Conservation (phyloP, 1,140 invertebrate species). For the Ganaspis sp. region DNA sequence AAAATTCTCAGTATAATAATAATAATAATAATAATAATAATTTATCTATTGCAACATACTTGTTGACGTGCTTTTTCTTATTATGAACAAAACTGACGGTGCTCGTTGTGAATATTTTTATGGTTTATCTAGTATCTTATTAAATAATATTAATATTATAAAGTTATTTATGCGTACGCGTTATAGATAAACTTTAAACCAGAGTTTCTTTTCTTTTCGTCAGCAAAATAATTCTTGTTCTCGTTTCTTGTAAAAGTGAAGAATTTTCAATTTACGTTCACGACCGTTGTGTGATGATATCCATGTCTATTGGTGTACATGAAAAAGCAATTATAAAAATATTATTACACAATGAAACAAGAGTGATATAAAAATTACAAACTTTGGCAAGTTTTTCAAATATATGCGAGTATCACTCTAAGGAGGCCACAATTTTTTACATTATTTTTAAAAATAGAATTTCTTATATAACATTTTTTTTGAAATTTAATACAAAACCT, state of each 20-base stretch:
- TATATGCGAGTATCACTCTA: too few species aligned
- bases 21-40: conserved; percentile 42
- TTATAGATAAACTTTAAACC: conserved; percentile 66
- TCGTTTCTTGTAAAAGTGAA: conserved; percentile 67
- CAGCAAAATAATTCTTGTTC: conserved; percentile 65
- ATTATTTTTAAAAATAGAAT: too few species aligned
- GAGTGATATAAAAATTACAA: conserved; percentile 39
- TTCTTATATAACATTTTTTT: too few species aligned
- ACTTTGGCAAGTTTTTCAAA: too few species aligned
- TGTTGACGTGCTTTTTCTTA: conserved; percentile 66
- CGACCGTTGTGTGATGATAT: conserved; percentile 62
- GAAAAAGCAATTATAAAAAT: conserved; percentile 56
- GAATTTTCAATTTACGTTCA: conserved; percentile 57
- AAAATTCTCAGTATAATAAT: conserved; percentile 52
- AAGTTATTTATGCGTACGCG: conserved; percentile 51
- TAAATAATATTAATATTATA: conserved; percentile 52
- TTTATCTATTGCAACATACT: conserved; percentile 63
- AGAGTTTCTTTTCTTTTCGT: conserved; percentile 65
- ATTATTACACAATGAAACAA: conserved; percentile 48
- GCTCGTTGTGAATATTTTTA: conserved; percentile 60
- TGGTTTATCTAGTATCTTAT: conserved; percentile 14
- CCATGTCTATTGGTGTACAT: conserved; percentile 65
- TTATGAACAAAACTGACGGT: conserved; percentile 58
- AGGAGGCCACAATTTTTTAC: too few species aligned
- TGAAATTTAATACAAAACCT: too few species aligned